Conservation (phyloP, 2,888 invertebrate genomes). For the Myopa tessellatipennis region DNA sequence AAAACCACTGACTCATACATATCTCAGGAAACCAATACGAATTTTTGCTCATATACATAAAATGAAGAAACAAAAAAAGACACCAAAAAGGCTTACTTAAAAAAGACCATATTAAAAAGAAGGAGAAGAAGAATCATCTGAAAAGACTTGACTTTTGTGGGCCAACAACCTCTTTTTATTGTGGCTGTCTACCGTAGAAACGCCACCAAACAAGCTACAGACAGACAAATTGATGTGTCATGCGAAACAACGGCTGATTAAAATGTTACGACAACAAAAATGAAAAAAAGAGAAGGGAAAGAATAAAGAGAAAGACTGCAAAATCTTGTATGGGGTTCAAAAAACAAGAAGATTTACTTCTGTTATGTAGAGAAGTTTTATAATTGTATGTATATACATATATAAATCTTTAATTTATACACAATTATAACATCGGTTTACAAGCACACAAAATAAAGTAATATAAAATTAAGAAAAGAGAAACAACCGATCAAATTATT, state of each 20-base stretch:
- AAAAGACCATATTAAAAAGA: neutral
- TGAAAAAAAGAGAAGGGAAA: neutral
- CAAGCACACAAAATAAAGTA: too few relatives aligned
- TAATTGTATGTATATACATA: too few relatives aligned
- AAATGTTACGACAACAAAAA: neutral
- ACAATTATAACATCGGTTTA: too few relatives aligned
- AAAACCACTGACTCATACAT: constrained; percentile 6
- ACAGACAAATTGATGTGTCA: constrained; percentile 4
- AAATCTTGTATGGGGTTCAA: too few relatives aligned
- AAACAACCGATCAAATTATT: too few relatives aligned
- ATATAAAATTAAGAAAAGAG: too few relatives aligned
- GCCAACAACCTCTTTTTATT: constrained; percentile 21
- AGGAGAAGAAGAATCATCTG: neutral
- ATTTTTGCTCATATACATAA: too few relatives aligned
- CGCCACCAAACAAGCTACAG: neutral
- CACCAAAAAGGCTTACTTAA: neutral
- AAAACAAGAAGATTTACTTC: too few relatives aligned
- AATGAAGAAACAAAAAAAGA: constrained; percentile 5
- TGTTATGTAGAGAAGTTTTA: neutral
- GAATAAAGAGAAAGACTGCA: too few relatives aligned
- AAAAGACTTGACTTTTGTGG: constrained; percentile 17
- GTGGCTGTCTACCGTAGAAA: neutral
- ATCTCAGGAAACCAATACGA: neutral
- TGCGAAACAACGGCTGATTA: neutral
- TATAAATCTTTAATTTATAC: too few relatives aligned